These are phyloP conservation scores for Pteropus rufus DNA, from an alignment of 2,797 vertebrate genomes.

Conservation along the genomic window DNA sequence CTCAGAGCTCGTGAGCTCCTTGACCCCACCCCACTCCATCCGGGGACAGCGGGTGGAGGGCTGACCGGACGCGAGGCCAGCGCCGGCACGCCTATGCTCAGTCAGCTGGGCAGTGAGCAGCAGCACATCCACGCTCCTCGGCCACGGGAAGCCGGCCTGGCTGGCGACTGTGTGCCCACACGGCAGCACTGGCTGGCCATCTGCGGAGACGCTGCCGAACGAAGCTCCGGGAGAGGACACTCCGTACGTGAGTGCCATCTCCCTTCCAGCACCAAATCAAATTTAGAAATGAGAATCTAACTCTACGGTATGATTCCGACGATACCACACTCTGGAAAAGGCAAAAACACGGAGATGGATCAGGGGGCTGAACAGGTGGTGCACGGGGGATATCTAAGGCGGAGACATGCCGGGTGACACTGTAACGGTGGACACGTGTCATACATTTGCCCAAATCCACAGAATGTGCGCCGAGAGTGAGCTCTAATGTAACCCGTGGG, in stretches of 20 bases:
- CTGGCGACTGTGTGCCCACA: too few species aligned
- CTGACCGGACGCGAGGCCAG: too few species aligned
- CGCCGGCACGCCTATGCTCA: too few species aligned
- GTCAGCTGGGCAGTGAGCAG: too few species aligned
- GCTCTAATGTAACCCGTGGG: neutral
- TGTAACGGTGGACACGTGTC: too few species aligned
- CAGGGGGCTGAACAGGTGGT: neutral
- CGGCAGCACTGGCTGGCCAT: too few species aligned
- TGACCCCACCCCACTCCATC: too few species aligned
- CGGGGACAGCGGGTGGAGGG: too few species aligned
- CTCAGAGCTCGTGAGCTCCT: too few species aligned
- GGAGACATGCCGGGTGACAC: neutral
- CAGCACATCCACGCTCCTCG: too few species aligned
- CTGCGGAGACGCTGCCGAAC: neutral
- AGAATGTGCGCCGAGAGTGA: neutral
- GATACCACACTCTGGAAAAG: neutral
- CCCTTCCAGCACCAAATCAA: neutral
- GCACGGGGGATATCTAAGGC: neutral
- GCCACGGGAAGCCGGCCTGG: too few species aligned
- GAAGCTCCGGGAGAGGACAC: neutral
- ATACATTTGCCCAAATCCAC: neutral
- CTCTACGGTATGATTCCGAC: neutral
- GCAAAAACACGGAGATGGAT: neutral
- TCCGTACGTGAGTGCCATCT: neutral
- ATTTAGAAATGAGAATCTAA: slow-evolving; percentile 39